Conservation (phyloP, 23 tunicate genomes). For the Clavelina lepadiformis region DNA sequence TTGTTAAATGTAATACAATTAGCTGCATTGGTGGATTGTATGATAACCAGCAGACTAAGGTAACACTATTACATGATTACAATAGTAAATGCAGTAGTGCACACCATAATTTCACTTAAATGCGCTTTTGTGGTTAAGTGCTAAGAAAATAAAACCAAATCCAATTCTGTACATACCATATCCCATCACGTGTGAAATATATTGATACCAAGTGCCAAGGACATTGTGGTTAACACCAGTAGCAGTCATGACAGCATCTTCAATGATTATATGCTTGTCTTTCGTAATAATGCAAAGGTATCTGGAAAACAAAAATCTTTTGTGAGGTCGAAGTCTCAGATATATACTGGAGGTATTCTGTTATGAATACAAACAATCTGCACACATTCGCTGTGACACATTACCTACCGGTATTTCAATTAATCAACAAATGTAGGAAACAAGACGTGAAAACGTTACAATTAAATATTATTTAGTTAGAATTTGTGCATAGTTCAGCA, state of each 20-base stretch:
- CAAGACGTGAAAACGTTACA: too few relatives aligned
- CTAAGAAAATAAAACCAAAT: not conserved
- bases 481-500: too few relatives aligned
- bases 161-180: slow-evolving; percentile 31
- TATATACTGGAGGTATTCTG: not conserved
- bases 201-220: slow-evolving; percentile 62
- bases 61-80: too few relatives aligned
- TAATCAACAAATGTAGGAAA: too few relatives aligned
- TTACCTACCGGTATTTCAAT: too few relatives aligned
- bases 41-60: too few relatives aligned
- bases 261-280: slow-evolving; percentile 68
- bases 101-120: too few relatives aligned
- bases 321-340: not conserved
- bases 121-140: not conserved
- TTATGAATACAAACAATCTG: not conserved
- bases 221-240: slow-evolving; percentile 81
- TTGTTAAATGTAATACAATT: too few relatives aligned
- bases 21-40: too few relatives aligned
- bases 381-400: too few relatives aligned
- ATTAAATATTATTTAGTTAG: too few relatives aligned
- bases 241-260: slow-evolving; percentile 87
- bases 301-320: slow-evolving; percentile 22
- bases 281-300: slow-evolving; percentile 73
- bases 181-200: slow-evolving; percentile 54
- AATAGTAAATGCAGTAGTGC: too few relatives aligned